Evolutionary conservation across 1,140 invertebrate genomes (phyloP).

Genomic region (Spodoptera frugiperda): DNA sequence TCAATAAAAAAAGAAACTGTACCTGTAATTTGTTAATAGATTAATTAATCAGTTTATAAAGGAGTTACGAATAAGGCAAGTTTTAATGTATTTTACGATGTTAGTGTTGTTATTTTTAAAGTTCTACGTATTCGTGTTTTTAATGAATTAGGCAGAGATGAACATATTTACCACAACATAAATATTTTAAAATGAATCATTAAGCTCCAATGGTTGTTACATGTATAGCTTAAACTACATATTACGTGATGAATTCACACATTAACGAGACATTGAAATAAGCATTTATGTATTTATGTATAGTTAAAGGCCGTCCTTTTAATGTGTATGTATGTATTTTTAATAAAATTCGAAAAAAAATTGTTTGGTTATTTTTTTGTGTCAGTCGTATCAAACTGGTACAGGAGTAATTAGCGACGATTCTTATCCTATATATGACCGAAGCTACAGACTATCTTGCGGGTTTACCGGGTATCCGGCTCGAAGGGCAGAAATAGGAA

Average conservation of each 20-base stretch:
- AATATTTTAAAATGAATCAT: neutral
- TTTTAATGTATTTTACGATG: conserved; percentile 2
- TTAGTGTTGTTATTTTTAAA: conserved; percentile 6
- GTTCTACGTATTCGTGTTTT: neutral
- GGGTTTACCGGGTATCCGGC: no score
- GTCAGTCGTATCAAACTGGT: no score
- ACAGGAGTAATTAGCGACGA: no score
- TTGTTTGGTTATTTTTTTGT: neutral
- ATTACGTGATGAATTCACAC: conserved; percentile 22
- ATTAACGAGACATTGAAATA: conserved; percentile 34
- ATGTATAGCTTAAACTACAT: conserved; percentile 9
- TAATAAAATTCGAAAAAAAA: conserved; percentile 58
- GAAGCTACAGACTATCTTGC: no score
- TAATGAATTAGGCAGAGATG: neutral
- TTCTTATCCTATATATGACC: no score
- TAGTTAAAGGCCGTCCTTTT: conserved; percentile 58
- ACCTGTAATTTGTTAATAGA: conserved; percentile 43
- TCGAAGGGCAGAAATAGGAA: no score
- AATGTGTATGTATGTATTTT: conserved; percentile 57
- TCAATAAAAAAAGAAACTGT: conserved; percentile 38
- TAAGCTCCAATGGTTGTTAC: conserved; percentile 12
- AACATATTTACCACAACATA: neutral
- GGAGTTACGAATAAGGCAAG: conserved; percentile 8
- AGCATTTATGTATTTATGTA: conserved; percentile 59
- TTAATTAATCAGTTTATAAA: conserved; percentile 24